Base-by-base conservation (phyloP, 37 sponge, comb jelly and placozoan species). In the Ianthella basta region DNA sequence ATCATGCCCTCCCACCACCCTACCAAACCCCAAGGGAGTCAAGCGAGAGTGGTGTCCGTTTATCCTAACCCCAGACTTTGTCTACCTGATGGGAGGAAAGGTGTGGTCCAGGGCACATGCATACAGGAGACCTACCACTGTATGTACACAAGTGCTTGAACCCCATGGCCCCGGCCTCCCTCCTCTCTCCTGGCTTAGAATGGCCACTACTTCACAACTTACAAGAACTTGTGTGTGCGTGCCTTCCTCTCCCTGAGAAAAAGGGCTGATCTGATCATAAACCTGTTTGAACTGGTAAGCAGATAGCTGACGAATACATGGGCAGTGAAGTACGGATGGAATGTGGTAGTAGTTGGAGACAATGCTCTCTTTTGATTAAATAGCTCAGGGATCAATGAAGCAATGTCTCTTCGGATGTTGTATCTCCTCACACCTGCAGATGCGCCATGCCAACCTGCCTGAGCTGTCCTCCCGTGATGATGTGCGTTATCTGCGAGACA, bases 1-100 rank as follows among this genome's bases (percentile, higher is more conserved):
- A 44, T 8, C 50, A 3, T 44, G 50, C 50, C 50, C 8, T 8
- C 3, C 50, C 50, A 44, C 50, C 50, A 44, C 50, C 50, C 50
- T 44, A 8, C 50, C 50, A 4, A 13, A 34, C 34, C 34, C 54
- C 53, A 74, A 92, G 90, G 92, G 92, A 8, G 78, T 98, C 70
- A 93, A 95, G 80, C 87, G 98, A 67, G 98, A 98, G 86, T 90
- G 96, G 89, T 92, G 89, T 0, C 98, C 98, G 30, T 98, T 98
- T 82, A 94, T 98, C 13, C 88, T 98, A 19, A 95, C 98, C 20
- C 96, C 98, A 24, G 96, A 95, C 88, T 93, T 98, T 83, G 94
- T 95, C 37, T 92, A 87, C 82, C 88, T 92, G 35, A 93, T 98
- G 98, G 98, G 98, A 53, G 95, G 95, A 65, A 87, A 93, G 91